Percentiles rank a stretch among this genome's conserved stretches.
Conservation (phyloP, 2,113 vertebrate genomes). For the Semnopithecus entellus region DNA sequence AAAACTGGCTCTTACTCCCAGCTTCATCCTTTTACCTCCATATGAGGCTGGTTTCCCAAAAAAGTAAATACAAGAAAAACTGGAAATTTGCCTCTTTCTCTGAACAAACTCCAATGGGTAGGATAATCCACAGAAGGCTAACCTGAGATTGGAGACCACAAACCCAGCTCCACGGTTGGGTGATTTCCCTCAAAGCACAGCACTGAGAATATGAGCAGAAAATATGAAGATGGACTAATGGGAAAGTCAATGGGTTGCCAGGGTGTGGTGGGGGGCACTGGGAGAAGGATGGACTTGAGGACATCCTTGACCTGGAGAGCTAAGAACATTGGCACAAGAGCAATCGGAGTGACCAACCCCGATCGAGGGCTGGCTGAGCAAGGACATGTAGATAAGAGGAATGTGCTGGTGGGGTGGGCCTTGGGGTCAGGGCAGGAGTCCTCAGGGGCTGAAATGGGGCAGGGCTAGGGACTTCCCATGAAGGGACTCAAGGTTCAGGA, state of each 20-base stretch:
- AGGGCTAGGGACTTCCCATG: not conserved
- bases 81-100: not conserved
- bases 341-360: fast-evolving
- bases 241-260: not conserved
- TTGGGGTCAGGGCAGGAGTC: not conserved
- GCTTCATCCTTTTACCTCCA: not conserved
- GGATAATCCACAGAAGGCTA: not conserved
- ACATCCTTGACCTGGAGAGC: no score
- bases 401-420: not conserved
- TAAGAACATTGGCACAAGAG: not conserved
- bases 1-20: not conserved
- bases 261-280: not conserved
- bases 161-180: no score
- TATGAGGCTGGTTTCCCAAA: not conserved
- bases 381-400: not conserved
- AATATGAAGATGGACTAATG: not conserved
- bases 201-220: not conserved
- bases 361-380: not conserved
- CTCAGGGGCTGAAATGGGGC: no score
- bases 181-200: not conserved
- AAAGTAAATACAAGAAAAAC: not conserved
- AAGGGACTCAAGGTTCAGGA: not conserved
- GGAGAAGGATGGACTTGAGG: not conserved
- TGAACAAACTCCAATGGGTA: not conserved
- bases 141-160: not conserved